Base-by-base conservation (phyloP, 2,888 invertebrate species). In the Tridacna crocea region DNA sequence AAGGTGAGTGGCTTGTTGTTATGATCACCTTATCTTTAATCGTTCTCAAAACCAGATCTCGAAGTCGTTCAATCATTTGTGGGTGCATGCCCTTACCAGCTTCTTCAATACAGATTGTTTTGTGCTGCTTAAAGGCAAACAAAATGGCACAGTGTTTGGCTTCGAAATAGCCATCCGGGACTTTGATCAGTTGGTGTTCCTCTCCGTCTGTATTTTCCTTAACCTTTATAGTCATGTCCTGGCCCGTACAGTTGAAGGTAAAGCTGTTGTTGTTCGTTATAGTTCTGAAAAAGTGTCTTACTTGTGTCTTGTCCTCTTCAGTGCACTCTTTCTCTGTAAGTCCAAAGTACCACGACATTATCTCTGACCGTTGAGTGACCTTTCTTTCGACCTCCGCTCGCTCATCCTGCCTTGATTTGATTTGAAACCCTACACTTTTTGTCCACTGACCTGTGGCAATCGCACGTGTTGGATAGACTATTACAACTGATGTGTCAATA, bases 1-100 rank as follows among this genome's bases (percentile, higher is more conserved):
- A 46, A 0, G 72, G 63, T 19, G 70, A 58, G 46, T 77, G 77
- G 15, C 65, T 65, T 0, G 51, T 63, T 10, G 72, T 26, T 0
- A 77, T 15, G 19, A 77, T 48, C 17, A 72, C 60, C 48, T 77
- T 77, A n/a, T 70, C 22, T 10, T 61, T 27, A 47, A 72, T 63
- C 19, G 22, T 27, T 24, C 24, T 55, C 36, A 77, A 24, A 26
- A 77, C 48, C 19, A 77, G 26, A 72, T 75, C 75, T 19, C 77
- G n/a, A 10, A 77, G 47, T 17, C 77, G 22, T 51, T 77, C 72
- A 26, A 77, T 58, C 77, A 77, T 77, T 48, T 77, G 77, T 27
- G 77, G 70, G 27, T 77, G 77, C 77, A 77, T 77, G 46, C 77
- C 77, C 24, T 58, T 77, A 24, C 68, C 77, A 6, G 77, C 60